These are phyloP conservation scores for Zygothrica quintamaculata DNA, from an alignment of 2,888 invertebrate genomes.

Conservation along the genomic window DNA sequence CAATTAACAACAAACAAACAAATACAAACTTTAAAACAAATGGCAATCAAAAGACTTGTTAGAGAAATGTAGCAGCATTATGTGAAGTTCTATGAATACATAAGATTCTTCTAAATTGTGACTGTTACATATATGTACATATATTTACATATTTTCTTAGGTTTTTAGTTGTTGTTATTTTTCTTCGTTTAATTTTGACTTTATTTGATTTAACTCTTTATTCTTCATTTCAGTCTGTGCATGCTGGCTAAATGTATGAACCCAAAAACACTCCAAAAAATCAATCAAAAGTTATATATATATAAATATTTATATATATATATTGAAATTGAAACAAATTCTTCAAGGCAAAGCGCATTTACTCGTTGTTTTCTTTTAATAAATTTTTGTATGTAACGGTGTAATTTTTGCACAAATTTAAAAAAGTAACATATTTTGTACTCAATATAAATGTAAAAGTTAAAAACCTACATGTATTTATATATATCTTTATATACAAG, in stretches of 20 bases:
- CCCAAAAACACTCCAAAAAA: conserved; percentile 49
- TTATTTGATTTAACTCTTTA: conserved; percentile 74
- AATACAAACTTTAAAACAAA: conserved; percentile 60
- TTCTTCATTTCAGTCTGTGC: conserved; percentile 85
- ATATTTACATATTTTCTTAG: conserved; percentile 28
- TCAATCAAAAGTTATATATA: conserved; percentile 24
- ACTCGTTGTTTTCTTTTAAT: conserved; percentile 49
- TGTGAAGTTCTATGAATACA: conserved; percentile 45
- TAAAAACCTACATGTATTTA: conserved; percentile 67
- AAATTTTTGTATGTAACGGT: conserved; percentile 50
- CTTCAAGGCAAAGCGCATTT: conserved; percentile 59
- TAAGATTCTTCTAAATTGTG: conserved; percentile 42
- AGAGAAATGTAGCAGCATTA: conserved; percentile 65
- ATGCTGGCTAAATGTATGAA: conserved; percentile 83
- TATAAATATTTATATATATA: conserved; percentile 15
- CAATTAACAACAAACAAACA: too few relatives aligned
- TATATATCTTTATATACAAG: conserved; percentile 62
- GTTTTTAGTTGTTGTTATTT: conserved; percentile 33
- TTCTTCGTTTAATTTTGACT: conserved; percentile 50
- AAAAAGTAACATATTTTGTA: conserved; percentile 69
- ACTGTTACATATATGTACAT: conserved; percentile 36
- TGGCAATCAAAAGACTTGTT: conserved; percentile 83
- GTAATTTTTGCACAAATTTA: conserved; percentile 61
- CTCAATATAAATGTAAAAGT: conserved; percentile 54
- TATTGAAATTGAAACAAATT: conserved; percentile 27